Evolutionary conservation across 2,888 invertebrate genomes (phyloP), one percentile per base, ranked within the genome.

Genomic region (Dryocosmus kuriphilus): DNA sequence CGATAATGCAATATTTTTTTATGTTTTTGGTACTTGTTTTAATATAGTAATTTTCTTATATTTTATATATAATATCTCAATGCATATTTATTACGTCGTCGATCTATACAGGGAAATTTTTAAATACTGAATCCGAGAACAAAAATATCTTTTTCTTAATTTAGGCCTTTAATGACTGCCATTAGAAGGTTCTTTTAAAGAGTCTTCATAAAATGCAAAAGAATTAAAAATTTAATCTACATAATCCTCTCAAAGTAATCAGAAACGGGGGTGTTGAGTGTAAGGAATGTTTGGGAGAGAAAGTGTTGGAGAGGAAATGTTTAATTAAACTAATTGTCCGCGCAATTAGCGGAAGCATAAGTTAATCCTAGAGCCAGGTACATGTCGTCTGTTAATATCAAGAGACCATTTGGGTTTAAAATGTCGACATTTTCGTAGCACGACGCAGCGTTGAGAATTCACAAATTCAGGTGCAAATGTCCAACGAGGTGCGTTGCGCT

Each of bases 331-430:
- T 71, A 71, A 71, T 71, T 71, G 71, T 71, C 71, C 4, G 1
- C 19, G 71, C 51, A 71, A 71, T 71, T 71, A 71, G 71, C n/a
- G 51, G 51, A 63, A 63, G 62, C 62, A 35, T 63, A 35, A 63
- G n/a, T 63, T 63, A 63, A 63, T 63, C 9, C 62, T n/a, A 57
- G 46, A 62, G 27, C 16, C 24, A 35, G 30, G 71, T 65, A 71
- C 71, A 51, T 71, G 85, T 85, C 85, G 85, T 86, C 85, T 86
- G 82, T 85, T 86, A 86, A 86, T 83, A 80, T 85, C 82, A 81
- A 82, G 85, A 79, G 85, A 83, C 78, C 82, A 80, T 86, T 86
- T 83, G 80, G 82, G 78, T 79, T 79, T 84, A 84, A 86, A 86
- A 85, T 82, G 85, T 81, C 82, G 80, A 80, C 82, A 84, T 84